These are phyloP conservation scores for Takifugu rubripes DNA, from an alignment of 2,797 vertebrate genomes.

Conservation along the genomic window DNA sequence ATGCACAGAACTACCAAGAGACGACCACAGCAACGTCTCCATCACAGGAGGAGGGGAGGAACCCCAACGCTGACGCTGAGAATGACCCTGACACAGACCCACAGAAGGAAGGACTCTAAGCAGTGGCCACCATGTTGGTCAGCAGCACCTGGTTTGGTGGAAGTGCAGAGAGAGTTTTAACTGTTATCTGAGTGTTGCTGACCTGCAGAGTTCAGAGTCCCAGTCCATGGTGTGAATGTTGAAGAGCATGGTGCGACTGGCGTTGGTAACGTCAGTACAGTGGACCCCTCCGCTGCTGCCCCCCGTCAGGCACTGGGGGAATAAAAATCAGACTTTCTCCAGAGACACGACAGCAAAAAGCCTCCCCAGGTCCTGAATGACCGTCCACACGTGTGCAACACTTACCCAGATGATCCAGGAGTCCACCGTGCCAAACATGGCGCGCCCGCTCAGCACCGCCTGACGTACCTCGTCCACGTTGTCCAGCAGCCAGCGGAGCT, in stretches of 20 bases:
- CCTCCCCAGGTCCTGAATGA: not conserved
- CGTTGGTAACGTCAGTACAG: constrained; percentile 92
- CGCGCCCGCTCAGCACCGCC: constrained; percentile 78
- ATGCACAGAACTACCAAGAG: too few relatives aligned
- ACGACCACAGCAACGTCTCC: too few relatives aligned
- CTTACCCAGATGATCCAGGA: constrained; percentile 97
- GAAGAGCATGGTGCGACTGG: constrained; percentile 93
- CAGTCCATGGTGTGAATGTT: constrained; percentile 91
- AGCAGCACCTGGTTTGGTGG: too few relatives aligned
- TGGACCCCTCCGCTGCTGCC: constrained; percentile 84
- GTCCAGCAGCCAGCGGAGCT: constrained; percentile 92
- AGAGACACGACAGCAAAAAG: not conserved
- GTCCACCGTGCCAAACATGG: constrained; percentile 92
- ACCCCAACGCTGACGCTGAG: too few relatives aligned
- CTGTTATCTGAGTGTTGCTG: constrained; percentile 12
- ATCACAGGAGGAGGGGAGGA: too few relatives aligned
- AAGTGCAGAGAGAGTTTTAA: too few relatives aligned
- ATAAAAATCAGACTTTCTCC: not conserved
- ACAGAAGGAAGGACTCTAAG: too few relatives aligned
- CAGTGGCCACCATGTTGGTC: too few relatives aligned
- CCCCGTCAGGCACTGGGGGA: constrained; percentile 84
- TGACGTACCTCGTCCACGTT: constrained; percentile 81
- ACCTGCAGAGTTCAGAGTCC: constrained; percentile 93
- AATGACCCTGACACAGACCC: too few relatives aligned
- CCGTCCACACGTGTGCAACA: not conserved